Percentiles rank a stretch among this genome's conserved stretches.
Evolutionary conservation across 1,140 invertebrate species (phyloP).

Genomic region (Ceratoteleas bidentatus): DNA sequence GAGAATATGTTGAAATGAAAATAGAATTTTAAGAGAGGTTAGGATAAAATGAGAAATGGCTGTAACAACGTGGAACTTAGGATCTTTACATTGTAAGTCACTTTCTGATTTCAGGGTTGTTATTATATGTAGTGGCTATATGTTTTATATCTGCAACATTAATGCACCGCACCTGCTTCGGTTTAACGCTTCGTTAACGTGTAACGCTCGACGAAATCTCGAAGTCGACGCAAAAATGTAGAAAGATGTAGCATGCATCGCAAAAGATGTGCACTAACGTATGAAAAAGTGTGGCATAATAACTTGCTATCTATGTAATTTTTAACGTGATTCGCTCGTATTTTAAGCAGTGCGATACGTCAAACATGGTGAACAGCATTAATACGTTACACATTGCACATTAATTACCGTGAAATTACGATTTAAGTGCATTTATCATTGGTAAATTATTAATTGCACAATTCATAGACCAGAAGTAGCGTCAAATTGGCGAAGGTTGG

Average conservation of each 20-base stretch:
- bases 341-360: conserved; percentile 53
- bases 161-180: conserved; percentile 75
- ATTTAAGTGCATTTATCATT: conserved; percentile 49
- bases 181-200: conserved; percentile 80
- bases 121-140: conserved; percentile 71
- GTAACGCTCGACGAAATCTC: conserved; percentile 72
- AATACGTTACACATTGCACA: conserved; percentile 45
- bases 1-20: too few relatives aligned
- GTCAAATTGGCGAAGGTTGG: too few relatives aligned
- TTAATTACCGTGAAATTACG: conserved; percentile 60
- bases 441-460: too few relatives aligned
- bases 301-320: conserved; percentile 52
- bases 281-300: conserved; percentile 63
- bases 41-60: too few relatives aligned
- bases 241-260: conserved; percentile 54
- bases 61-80: conserved; percentile 32
- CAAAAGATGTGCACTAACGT: conserved; percentile 62
- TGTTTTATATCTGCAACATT: conserved; percentile 71
- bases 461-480: too few relatives aligned
- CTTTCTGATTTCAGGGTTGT: conserved; percentile 59
- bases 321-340: conserved; percentile 49
- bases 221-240: conserved; percentile 58
- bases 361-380: conserved; percentile 53
- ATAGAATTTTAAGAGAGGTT: too few relatives aligned
- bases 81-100: conserved; percentile 48